A percentile compares a stretch with the other conserved stretches of the same genome.
These are phyloP conservation scores for Ptychoptera albimana DNA, from an alignment of 2,888 invertebrate species.

Conservation along the genomic window DNA sequence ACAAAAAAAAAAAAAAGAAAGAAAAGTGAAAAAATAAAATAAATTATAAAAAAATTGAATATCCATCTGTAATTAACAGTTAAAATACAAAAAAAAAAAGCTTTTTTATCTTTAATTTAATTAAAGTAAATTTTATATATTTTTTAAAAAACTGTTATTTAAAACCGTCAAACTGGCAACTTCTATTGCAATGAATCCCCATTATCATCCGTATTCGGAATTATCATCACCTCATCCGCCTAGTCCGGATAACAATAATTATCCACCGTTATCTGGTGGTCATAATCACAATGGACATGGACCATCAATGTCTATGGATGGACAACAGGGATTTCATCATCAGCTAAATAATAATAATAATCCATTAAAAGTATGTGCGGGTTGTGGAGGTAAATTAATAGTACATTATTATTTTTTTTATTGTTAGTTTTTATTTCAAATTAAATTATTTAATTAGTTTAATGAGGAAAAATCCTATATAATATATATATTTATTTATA, in stretches of 20 bases:
- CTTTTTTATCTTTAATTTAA: too few species aligned
- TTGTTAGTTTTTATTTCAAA: too few species aligned
- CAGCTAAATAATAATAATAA: constrained; percentile 24
- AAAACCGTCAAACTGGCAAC: constrained; percentile 66
- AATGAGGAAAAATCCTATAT: too few species aligned
- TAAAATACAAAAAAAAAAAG: too few species aligned
- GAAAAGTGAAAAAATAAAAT: too few species aligned
- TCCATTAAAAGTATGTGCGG: constrained; percentile 67
- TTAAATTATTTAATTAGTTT: too few species aligned
- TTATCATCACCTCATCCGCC: constrained; percentile 63
- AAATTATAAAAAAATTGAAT: too few species aligned
- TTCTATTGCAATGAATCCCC: constrained; percentile 79
- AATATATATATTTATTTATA: too few species aligned
- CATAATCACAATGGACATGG: constrained; percentile 31
- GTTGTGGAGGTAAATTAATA: constrained; percentile 53
- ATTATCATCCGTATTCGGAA: constrained; percentile 74
- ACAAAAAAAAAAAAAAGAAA: too few species aligned
- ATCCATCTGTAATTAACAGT: too few species aligned
- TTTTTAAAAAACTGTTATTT: constrained; percentile 1
- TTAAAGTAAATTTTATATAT: too few species aligned
- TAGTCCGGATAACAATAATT: constrained; percentile 56
- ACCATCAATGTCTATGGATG: constrained; percentile 10
- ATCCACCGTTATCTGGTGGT: constrained; percentile 35
- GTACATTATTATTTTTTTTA: too few species aligned
- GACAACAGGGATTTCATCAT: constrained; percentile 12